Base-by-base conservation (phyloP, 2,113 vertebrate genomes). In the Chaetura pelagica region DNA sequence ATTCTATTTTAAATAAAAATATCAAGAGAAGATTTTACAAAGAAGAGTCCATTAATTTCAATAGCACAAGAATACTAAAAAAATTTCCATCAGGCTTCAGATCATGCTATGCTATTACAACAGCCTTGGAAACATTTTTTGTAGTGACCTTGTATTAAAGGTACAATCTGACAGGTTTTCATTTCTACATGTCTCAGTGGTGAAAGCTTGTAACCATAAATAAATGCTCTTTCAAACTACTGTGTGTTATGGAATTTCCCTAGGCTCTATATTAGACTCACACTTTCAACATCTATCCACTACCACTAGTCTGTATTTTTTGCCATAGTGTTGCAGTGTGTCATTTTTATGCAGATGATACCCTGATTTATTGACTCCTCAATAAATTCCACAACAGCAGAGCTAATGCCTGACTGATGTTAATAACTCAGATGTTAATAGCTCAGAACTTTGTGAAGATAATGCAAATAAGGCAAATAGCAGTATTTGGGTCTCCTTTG, bases 111-210 rank as follows among this genome's bases (percentile, higher is more conserved):
- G 54, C 74, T 80, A 12, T 61, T 73, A 82, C 35, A 87, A 66
- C 13, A 58, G 35, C 12, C 35, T 58, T 87, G 29, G 82, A 21
- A 95, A 95, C 42, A 21, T 18, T 90, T 96, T 94, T 68, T 88
- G 29, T 63, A 93, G 90, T 85, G 89, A 93, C 93, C 95, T 94
- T 96, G 91, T 52, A 83, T 74, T 89, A 93, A 73, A 91, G 87
- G 89, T 91, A 59, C 89, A 96, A 91, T 82, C 40, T 86, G 85
- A 83, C 72, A 90, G 59, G 59, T 80, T 90, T 96, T 90, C 69
- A 81, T 92, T 93, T 72, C 74, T 83, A 23, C 17, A 4, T 32
- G 44, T 93, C 84, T 89, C 82, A 34, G 30, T 55, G 44, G 74
- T 52, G 78, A 92, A 88, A 89, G 67, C 59, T 67, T 81, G 91